Conservation (phyloP, 64 coral and sea anemone species). For the Exaiptasia diaphana region DNA sequence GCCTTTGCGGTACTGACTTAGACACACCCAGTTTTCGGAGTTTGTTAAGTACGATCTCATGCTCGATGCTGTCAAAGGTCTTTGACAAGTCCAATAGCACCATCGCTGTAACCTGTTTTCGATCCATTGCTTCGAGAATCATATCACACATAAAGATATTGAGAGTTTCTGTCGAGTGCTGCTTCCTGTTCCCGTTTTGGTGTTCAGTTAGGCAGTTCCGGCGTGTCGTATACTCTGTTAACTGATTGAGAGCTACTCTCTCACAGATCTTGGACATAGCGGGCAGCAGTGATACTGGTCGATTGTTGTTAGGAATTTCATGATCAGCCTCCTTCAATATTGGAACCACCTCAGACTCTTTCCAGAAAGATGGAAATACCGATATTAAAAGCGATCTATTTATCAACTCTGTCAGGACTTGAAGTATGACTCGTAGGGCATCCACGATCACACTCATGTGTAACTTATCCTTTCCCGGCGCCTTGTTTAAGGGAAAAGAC, state of each 20-base stretch:
- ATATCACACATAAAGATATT: no score
- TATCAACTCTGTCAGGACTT: conserved; percentile 49
- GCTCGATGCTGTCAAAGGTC: no score
- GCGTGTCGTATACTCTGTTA: not conserved
- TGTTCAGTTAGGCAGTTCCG: not conserved
- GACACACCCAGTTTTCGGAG: no score
- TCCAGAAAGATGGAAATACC: conserved; percentile 28
- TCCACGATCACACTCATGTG: conserved; percentile 28
- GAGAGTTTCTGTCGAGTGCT: conserved; percentile 1
- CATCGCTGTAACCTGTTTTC: no score
- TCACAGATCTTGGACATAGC: conserved; percentile 14
- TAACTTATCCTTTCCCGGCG: not conserved
- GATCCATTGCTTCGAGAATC: no score
- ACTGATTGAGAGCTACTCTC: conserved; percentile 5
- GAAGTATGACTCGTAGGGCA: conserved; percentile 50
- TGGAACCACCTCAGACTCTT: conserved; percentile 23
- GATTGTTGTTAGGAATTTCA: conserved; percentile 13
- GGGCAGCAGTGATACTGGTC: conserved; percentile 14
- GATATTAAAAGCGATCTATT: conserved; percentile 26
- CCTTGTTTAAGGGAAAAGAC: not conserved
- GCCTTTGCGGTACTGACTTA: no score
- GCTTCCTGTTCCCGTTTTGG: conserved; percentile 25
- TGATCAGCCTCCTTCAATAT: conserved; percentile 16
- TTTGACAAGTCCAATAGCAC: no score
- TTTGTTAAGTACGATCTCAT: no score